phyloP scores from a whole-genome alignment of 1,140 invertebrate species.

The Drosophila elegans region DNA sequence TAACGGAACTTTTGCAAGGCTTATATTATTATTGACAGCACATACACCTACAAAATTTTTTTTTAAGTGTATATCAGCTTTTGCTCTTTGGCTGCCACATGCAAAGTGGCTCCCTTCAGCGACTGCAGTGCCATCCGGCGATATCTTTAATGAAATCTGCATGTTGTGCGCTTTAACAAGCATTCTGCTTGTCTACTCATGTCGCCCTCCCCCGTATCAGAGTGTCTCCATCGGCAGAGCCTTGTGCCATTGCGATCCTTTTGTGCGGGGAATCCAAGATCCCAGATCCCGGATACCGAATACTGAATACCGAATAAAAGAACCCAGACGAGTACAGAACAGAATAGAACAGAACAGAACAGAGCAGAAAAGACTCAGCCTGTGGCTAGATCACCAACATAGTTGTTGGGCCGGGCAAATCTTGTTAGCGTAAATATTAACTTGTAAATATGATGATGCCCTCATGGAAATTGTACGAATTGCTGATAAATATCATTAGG shows the following conservation, averaged over 20 bases:
- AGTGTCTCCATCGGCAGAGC: slow-evolving; percentile 24
- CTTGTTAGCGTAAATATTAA: slow-evolving; percentile 84
- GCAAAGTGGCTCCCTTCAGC: slow-evolving; percentile 65
- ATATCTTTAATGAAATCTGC: slow-evolving; percentile 83
- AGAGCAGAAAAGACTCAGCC: slow-evolving; percentile 16
- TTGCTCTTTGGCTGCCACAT: slow-evolving; percentile 30
- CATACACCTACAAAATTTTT: neutral
- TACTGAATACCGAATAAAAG: slow-evolving; percentile 21
- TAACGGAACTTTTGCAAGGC: no score
- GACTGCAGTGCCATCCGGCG: slow-evolving; percentile 38
- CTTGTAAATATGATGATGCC: slow-evolving; percentile 84
- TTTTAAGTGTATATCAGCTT: neutral
- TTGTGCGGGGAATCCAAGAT: slow-evolving; percentile 50
- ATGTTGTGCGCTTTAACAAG: slow-evolving; percentile 82
- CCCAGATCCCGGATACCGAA: slow-evolving; percentile 21
- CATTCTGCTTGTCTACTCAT: slow-evolving; percentile 81
- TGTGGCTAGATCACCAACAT: slow-evolving; percentile 55
- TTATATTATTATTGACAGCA: no score
- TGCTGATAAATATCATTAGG: slow-evolving; percentile 82
- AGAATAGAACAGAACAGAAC: neutral
- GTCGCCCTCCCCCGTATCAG: slow-evolving; percentile 28
- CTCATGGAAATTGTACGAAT: slow-evolving; percentile 83
- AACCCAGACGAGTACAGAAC: neutral
- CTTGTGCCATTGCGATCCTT: slow-evolving; percentile 59
- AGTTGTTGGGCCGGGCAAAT: slow-evolving; percentile 55